Conservation (phyloP, 2,797 vertebrate genomes). For the Atherinosoma microstoma region DNA sequence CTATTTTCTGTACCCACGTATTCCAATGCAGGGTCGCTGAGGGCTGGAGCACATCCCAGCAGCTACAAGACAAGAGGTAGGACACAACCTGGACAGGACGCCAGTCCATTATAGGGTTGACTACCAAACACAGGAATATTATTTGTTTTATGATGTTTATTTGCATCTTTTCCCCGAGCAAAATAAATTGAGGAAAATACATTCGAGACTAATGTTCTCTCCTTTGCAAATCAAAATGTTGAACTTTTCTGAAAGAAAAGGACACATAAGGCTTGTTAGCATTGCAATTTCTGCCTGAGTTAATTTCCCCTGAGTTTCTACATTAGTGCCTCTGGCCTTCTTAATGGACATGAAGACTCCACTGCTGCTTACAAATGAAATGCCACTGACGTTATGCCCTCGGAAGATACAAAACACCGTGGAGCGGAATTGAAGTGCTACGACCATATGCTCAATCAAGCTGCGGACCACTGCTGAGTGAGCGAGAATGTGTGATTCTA, state of each 20-base stretch:
- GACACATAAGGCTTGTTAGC: slow-evolving; percentile 28
- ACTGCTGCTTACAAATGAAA: slow-evolving; percentile 68
- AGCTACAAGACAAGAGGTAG: too few relatives aligned
- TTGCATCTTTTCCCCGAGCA: background rate
- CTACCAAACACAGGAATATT: background rate
- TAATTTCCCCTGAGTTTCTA: slow-evolving; percentile 65
- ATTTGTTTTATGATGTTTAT: background rate
- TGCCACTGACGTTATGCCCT: slow-evolving; percentile 57
- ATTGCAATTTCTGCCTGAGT: slow-evolving; percentile 50
- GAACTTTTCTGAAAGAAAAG: slow-evolving; percentile 19
- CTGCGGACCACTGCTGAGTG: slow-evolving; percentile 45
- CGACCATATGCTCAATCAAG: slow-evolving; percentile 64
- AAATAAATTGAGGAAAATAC: slow-evolving; percentile 8
- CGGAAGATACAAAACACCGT: slow-evolving; percentile 53
- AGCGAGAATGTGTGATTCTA: slow-evolving; percentile 54
- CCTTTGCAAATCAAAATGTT: background rate
- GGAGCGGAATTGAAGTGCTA: slow-evolving; percentile 55
- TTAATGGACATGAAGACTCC: slow-evolving; percentile 71
- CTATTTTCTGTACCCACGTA: background rate
- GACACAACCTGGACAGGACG: too few relatives aligned
- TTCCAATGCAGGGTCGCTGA: too few relatives aligned
- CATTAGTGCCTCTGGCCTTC: slow-evolving; percentile 54
- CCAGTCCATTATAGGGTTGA: background rate
- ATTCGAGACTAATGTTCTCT: background rate
- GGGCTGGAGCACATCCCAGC: too few relatives aligned